Base-by-base conservation (phyloP, 2,797 vertebrate genomes). In the Gila robusta region DNA sequence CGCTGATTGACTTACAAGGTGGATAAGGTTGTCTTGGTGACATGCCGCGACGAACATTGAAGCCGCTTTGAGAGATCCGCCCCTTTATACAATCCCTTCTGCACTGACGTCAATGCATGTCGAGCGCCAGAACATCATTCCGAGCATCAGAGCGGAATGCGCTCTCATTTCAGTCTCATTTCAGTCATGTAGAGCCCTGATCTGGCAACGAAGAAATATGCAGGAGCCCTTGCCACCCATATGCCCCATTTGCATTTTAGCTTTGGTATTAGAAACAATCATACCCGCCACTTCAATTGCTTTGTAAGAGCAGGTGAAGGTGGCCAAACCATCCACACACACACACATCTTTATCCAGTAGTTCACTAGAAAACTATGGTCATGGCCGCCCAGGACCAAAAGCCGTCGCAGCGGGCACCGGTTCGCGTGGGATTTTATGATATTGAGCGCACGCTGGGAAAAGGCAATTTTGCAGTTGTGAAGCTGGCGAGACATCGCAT, bases 381-480 rank as follows among this genome's bases (percentile, higher is more conserved):
- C 91, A 96, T 97, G 96, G 95, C 95, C 91, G 96, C 96, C 85
- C 94, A 93, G 94, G 94, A 95, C 93, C 94, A 93, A 91, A 90
- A 86, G 70, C 90, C 92, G 93, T 94, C 93, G 90, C 94, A 91
- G 89, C 94, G 95, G 90, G 95, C 94, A 91, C 96, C 96, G 87
- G 96, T 97, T 91, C 96, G 96, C 89, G 96, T 97, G 89, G 96
- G 96, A 86, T 96, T 97, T 92, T 97, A 97, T 93, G 96, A 97
- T 90, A 97, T 97, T 90, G 96, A 97, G 92, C 95, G 96, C 93
- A 97, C 96, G 86, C 92, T 97, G 94, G 96, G 96, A 85, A 97
- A 97, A 92, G 96, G 96, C 88, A 97, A 97, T 94, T 97, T 97
- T 94, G 96, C 96, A 2, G 96, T 97, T 91, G 96, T 97, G 91